Conservation (phyloP, 2,888 invertebrate genomes). For the Aphodius granarius region DNA sequence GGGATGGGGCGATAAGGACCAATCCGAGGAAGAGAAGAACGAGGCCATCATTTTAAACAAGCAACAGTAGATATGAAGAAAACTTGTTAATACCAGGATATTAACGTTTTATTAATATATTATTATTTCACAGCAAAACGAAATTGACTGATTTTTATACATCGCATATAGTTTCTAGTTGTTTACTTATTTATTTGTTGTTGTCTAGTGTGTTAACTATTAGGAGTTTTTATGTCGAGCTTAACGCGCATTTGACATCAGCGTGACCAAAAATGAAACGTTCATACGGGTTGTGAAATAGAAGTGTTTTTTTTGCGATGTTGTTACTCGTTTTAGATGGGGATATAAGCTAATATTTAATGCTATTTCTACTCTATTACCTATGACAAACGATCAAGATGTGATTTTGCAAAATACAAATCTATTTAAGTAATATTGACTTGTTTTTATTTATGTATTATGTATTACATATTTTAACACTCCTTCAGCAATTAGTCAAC, state of each 20-base stretch:
- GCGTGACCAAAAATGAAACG: neutral
- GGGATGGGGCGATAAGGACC: conserved; percentile 80
- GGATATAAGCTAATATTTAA: neutral
- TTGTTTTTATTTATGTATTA: neutral
- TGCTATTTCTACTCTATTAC: neutral
- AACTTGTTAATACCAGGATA: neutral
- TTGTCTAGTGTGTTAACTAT: neutral
- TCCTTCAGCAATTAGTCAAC: too few relatives aligned
- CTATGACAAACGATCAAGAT: neutral
- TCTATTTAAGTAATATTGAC: neutral
- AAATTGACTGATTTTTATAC: neutral
- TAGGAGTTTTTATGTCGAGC: neutral
- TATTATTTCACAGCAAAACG: neutral
- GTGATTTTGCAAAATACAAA: neutral
- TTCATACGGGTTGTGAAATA: neutral
- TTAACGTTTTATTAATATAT: neutral
- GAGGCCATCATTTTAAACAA: conserved; percentile 45
- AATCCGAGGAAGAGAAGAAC: conserved; percentile 50
- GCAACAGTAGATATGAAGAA: conserved; percentile 22
- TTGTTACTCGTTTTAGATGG: neutral
- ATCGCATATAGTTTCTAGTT: neutral
- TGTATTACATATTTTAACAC: too few relatives aligned
- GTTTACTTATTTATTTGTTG: neutral
- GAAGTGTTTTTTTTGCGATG: neutral
- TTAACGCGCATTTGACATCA: neutral